Evolutionary conservation across 2,888 invertebrate genomes (phyloP), one percentile per base, ranked within the genome.

Genomic region (Drosophila pseudotakahashii): DNA sequence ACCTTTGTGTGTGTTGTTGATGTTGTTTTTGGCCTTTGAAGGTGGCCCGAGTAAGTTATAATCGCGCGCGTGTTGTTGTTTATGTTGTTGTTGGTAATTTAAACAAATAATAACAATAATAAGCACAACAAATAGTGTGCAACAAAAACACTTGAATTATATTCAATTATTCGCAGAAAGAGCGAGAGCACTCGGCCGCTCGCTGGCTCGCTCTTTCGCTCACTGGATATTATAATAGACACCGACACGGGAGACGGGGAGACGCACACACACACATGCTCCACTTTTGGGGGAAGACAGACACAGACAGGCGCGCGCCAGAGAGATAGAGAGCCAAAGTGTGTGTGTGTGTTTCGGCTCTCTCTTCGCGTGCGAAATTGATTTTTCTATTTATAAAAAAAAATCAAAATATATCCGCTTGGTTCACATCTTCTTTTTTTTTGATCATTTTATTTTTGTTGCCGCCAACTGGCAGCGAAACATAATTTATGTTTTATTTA

Each of bases 371-470:
- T 85, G 88, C 88, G 83, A 85, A 85, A 85, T 85, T 85, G 84
- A 85, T 85, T 85, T 85, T 85, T 85, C 84, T 85, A 85, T 85
- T 85, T 85, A 85, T 85, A 85, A 85, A 85, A 85, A 81, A 85
- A 88, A 87, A 87, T 73, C 83, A 84, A 84, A 83, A 84, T 83
- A 83, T 83, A 79, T 83, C 84, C 87, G 79, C 73, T 82, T 85
- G 63, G 79, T 76, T 83, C 73, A 79, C 79, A 44, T 57, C 53
- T 42, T 42, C 42, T 19, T 19, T 69, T 57, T 70, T 63, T 67
- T 67, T 63, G 75, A 70, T 60, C 30, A 57, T 81, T 69, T 79
- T 67, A 75, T 82, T 78, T 81, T 75, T 57, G 76, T 76, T 77
- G 66, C 60, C 45, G 80, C 76, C 83, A 80, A 77, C 81, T 71